Percentiles rank a stretch among this genome's conserved stretches.
phyloP scores from a whole-genome alignment of 2,888 invertebrate species.

The Brassicogethes aeneus region DNA sequence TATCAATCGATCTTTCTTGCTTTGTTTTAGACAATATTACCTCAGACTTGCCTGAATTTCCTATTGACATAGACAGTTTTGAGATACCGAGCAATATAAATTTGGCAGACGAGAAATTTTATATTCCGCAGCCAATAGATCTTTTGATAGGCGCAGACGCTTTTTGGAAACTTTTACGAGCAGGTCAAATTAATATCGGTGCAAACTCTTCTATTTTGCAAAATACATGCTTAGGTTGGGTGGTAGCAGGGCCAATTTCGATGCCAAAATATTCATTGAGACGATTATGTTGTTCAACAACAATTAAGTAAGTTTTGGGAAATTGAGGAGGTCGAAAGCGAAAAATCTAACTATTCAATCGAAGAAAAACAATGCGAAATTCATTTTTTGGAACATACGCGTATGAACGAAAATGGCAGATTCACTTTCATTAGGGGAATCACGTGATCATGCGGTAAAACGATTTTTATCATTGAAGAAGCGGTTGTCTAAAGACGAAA shows the following conservation, averaged over 20 bases:
- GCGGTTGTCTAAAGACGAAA: neutral
- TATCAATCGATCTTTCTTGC: slow-evolving; percentile 11
- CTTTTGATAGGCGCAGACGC: too few species aligned
- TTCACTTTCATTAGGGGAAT: too few species aligned
- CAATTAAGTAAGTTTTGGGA: too few species aligned
- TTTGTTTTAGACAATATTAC: slow-evolving; percentile 12
- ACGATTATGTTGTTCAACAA: slow-evolving; percentile 1
- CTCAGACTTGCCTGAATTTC: slow-evolving; percentile 3
- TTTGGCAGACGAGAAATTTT: slow-evolving; percentile 10
- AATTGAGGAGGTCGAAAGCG: too few species aligned
- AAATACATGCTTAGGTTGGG: slow-evolving; percentile 8
- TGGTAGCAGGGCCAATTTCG: slow-evolving; percentile 6
- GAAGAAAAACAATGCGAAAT: too few species aligned
- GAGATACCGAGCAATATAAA: slow-evolving; percentile 8
- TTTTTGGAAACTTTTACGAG: neutral
- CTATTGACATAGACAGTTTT: slow-evolving; percentile 6
- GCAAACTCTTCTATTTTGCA: slow-evolving; percentile 5
- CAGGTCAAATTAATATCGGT: slow-evolving; percentile 6
- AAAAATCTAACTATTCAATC: too few species aligned
- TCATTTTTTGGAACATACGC: too few species aligned
- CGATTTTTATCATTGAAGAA: slow-evolving; percentile 3
- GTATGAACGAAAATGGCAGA: too few species aligned
- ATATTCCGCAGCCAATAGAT: slow-evolving; percentile 9
- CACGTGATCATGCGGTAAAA: slow-evolving; percentile 1
- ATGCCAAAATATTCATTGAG: neutral